Conservation (phyloP, 2,113 vertebrate genomes). For the Pitta sordida region DNA sequence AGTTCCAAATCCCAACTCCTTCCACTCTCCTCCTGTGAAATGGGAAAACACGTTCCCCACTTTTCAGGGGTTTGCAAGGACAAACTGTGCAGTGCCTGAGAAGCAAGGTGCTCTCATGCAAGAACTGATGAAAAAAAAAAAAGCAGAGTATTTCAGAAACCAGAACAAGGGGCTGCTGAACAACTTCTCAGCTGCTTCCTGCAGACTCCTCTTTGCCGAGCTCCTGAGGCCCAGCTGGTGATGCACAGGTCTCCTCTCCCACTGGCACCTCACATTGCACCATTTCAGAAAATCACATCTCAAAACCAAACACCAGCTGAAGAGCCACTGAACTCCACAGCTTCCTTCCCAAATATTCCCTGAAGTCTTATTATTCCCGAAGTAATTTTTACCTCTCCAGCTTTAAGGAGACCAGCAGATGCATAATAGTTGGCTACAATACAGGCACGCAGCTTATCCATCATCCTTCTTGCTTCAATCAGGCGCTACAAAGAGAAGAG, state of each 20-base stretch:
- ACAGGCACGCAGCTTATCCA: slow-evolving; percentile 97
- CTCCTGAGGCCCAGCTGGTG: neutral
- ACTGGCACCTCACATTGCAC: neutral
- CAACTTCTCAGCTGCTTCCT: neutral
- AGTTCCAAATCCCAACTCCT: neutral
- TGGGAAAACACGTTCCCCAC: accelerated
- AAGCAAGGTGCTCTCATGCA: neutral
- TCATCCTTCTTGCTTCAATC: slow-evolving; percentile 96
- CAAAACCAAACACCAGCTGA: neutral
- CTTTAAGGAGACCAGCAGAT: slow-evolving; percentile 86
- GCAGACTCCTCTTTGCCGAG: neutral
- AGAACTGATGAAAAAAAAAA: neutral
- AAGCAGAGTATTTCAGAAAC: neutral
- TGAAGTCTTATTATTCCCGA: neutral
- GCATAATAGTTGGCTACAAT: slow-evolving; percentile 98
- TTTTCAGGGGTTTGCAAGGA: neutral
- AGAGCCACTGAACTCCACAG: neutral
- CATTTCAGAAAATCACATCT: neutral
- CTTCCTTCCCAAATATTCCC: neutral
- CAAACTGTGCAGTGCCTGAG: neutral
- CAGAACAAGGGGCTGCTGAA: neutral
- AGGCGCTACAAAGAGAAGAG: slow-evolving; percentile 78
- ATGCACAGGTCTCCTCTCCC: neutral
- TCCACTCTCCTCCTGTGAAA: neutral
- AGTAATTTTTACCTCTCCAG: slow-evolving; percentile 82